phyloP scores from a whole-genome alignment of 2,113 vertebrate genomes.

The Ochotona curzoniae region DNA sequence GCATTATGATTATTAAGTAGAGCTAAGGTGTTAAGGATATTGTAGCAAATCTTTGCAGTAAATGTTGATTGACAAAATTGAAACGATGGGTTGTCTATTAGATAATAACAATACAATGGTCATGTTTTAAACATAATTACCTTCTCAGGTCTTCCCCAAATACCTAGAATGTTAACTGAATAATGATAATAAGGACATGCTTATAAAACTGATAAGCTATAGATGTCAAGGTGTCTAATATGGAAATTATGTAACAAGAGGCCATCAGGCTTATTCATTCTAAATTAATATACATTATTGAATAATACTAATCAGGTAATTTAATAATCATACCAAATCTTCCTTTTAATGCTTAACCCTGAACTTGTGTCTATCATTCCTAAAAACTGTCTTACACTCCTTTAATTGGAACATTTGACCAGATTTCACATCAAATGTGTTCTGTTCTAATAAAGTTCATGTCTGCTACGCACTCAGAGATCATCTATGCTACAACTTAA shows the following conservation, averaged over 20 bases:
- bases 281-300: conserved; percentile 69
- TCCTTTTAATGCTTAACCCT: conserved; percentile 14
- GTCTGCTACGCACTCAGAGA: neutral
- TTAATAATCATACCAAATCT: conserved; percentile 56
- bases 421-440: neutral
- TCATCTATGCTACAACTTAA: neutral
- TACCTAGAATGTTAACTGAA: conserved; percentile 67
- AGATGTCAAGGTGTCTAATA: conserved; percentile 65
- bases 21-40: neutral
- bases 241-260: conserved; percentile 65
- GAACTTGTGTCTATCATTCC: neutral
- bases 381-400: neutral
- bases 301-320: conserved; percentile 72
- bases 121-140: conserved; percentile 68
- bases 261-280: conserved; percentile 61
- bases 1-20: conserved; percentile 4
- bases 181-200: conserved; percentile 68
- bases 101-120: conserved; percentile 31
- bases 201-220: conserved; percentile 71
- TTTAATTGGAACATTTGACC: neutral
- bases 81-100: conserved; percentile 27
- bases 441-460: neutral
- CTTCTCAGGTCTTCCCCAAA: conserved; percentile 34
- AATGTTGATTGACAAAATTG: conserved; percentile 56
- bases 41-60: conserved; percentile 3